Percentiles rank a stretch among this genome's conserved stretches.
Conservation (phyloP, 2,888 invertebrate genomes). For the Trissoscelio sp. region DNA sequence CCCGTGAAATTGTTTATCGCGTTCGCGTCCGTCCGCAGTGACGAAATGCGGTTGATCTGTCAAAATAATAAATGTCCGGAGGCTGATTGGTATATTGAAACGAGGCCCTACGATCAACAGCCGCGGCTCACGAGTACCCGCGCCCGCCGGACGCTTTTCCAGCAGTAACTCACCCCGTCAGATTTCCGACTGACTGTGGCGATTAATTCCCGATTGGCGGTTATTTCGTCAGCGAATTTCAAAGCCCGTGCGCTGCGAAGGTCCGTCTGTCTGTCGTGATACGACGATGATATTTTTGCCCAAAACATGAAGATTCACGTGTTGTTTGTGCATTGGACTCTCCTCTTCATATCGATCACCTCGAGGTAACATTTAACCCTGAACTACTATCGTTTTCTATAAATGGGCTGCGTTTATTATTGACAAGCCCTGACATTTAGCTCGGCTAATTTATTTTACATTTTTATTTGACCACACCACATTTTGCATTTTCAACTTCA, state of each 20-base stretch:
- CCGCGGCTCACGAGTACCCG: conserved; percentile 14
- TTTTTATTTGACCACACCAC: no score
- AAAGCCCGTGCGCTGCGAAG: conserved; percentile 6
- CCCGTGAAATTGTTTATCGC: conserved; percentile 30
- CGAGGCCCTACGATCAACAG: not conserved
- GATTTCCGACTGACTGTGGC: conserved; percentile 52
- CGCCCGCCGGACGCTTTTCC: conserved; percentile 60
- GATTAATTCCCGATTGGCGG: conserved; percentile 28
- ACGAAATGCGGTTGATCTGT: conserved; percentile 49
- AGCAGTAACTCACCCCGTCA: conserved; percentile 69
- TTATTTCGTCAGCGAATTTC: conserved; percentile 46
- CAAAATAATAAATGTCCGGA: not conserved
- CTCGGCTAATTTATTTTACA: no score
- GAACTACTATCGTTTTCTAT: conserved; percentile 13
- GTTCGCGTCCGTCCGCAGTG: conserved; percentile 35
- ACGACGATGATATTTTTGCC: conserved; percentile 13
- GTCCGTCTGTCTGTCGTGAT: conserved; percentile 3
- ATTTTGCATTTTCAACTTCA: no score
- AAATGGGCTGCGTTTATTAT: not conserved
- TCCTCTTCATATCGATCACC: conserved; percentile 86
- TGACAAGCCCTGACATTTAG: not conserved
- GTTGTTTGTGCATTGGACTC: conserved; percentile 86
- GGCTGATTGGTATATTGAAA: conserved; percentile 12
- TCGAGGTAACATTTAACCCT: conserved; percentile 84
- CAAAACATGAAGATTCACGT: conserved; percentile 86